Percentiles rank a stretch among this genome's conserved stretches.
These are phyloP conservation scores for Raja brachyura DNA, from an alignment of 2,113 vertebrate species.

Conservation along the genomic window DNA sequence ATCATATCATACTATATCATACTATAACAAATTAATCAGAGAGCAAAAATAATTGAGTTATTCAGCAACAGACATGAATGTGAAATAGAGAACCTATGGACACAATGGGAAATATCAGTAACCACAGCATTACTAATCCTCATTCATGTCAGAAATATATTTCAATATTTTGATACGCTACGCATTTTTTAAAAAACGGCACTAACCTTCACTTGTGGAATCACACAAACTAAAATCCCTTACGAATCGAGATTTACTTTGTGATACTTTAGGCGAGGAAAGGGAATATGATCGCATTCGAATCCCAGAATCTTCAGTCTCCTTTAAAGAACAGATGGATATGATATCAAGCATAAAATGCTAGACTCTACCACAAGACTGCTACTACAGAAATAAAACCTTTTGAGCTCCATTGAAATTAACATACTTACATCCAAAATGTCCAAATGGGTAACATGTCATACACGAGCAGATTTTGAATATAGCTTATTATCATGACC, in stretches of 20 bases:
- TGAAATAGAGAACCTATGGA: neutral
- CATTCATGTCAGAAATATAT: neutral
- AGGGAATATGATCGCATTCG: constrained; percentile 90
- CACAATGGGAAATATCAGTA: neutral
- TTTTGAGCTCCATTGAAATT: neutral
- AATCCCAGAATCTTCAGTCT: constrained; percentile 57
- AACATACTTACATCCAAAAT: neutral
- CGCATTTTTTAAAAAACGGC: neutral
- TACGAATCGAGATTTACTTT: constrained; percentile 55
- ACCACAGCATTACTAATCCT: neutral
- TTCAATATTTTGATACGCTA: neutral
- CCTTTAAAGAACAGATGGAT: constrained; percentile 53
- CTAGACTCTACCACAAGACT: neutral
- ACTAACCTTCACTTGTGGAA: constrained; percentile 65
- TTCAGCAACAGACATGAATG: neutral
- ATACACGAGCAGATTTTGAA: neutral
- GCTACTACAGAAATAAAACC: neutral
- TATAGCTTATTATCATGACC: no score
- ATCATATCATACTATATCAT: neutral
- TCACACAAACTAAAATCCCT: constrained; percentile 55
- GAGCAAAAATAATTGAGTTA: neutral
- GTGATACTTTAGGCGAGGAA: constrained; percentile 75
- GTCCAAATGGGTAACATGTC: neutral
- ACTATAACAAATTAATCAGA: neutral
- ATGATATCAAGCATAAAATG: neutral